Base-by-base conservation (phyloP, 2,888 invertebrate genomes). In the Lepidonotus clava region DNA sequence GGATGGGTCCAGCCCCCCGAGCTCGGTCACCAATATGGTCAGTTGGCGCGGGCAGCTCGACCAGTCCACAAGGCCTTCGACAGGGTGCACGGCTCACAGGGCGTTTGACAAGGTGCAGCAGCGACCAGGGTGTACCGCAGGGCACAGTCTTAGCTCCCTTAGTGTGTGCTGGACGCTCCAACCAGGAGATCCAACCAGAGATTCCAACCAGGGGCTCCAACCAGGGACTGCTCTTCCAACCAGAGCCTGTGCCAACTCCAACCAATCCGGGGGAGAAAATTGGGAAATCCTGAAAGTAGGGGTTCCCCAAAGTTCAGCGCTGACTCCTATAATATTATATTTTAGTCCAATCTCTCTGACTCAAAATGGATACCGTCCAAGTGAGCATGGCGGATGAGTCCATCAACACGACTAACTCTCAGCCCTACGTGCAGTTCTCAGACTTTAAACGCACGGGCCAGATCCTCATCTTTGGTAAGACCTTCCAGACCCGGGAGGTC, bases 401-500 rank as follows among this genome's bases (percentile, higher is more conserved):
- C 2, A 61, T 53, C 0, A 56, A 53, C 61, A 56, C 61, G 18
- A 84, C 56, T 21, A 80, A 80, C 24, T 36, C 36, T 21, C 84
- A 84, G 24, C 56, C 53, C 1, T 84, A 84, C 32, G 36, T 32
- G 51, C 36, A 56, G n/a, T 84, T 84, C 38, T 84, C 84, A 1
- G 84, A 84, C 61, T 56, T 34, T n/a, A 61, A 61, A 18, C 56
- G 51, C 5, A 32, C 56, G 8, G 38, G 32, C 4, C 36, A 53
- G 53, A 24, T 84, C 14, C 34, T 84, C 40, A 36, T 61, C 32
- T n/a, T 46, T 32, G 51, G 84, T 21, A 56, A 56, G 34, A 56
- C 46, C 0, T 6, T 84, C 32, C 32, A 34, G 36, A 87, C 90
- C 11, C 86, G 91, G 28, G 92, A 92, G 87, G 76, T 92, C 8